Evolutionary conservation across 2,888 invertebrate species (phyloP), one percentile per base, ranked within the genome.

Genomic region (Metellina segmentata): DNA sequence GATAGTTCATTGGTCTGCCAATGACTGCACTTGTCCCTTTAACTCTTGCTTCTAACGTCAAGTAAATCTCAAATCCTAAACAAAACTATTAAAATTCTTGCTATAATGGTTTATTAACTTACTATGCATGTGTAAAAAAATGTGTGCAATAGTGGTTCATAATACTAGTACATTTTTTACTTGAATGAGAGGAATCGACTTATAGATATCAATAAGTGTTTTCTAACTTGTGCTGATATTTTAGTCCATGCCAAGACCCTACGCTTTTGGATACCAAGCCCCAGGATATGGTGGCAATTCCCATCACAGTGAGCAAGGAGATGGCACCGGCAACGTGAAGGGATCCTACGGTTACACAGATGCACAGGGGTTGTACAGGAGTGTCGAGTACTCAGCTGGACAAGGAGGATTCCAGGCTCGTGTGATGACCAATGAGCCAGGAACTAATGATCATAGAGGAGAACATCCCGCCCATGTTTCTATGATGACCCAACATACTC

Each of bases 231-330:
- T 34, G 34, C 4, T 34, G 34, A 34, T 34, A 34, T 34, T 34
- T 34, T 34, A 34, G 34, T 34, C 4, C 34, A 20, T 61, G 51
- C 89, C 82, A n/a, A 82, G 77, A 70, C 89, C 89, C 16, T 89
- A 16, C 51, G 77, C 13, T 20, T 83, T 89, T 19, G 83, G 78
- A 7, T 89, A 83, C 48, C 34, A 89, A 13, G 72, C 89, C 4
- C 34, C 34, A 34, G 89, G 52, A 13, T n/a, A 81, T 11, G 19
- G 48, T 34, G 89, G 89, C 16, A 89, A 77, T 52, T 19, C n/a
- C 8, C 82, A 82, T 7, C 69, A 72, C 78, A 20, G 7, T 34
- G 34, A 34, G 34, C 34, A 34, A 34, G 34, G 34, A 34, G 34
- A 34, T 34, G 34, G 34, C 34, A 34, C 4, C 34, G 34, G 34